Evolutionary conservation across 1,140 invertebrate genomes (phyloP), one percentile per base, ranked within the genome.

Genomic region (Aricia agestis): DNA sequence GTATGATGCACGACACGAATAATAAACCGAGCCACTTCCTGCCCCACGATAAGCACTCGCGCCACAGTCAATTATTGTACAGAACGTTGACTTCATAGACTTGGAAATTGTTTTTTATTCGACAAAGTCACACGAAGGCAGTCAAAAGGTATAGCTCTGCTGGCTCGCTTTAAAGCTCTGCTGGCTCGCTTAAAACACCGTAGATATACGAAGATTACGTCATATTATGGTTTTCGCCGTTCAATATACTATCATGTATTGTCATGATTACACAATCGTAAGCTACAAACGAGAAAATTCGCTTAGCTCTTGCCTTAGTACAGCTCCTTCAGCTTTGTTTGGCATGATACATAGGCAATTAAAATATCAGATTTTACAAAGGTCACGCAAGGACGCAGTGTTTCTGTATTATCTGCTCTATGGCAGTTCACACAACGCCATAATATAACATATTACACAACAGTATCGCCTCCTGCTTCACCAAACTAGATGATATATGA

Each of bases 21-120:
- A 91, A 89, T 87, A 91, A 91, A 91, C 84, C 83, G 78, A 85
- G 84, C 84, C 85, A 91, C 89, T 91, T 91, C 89, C 89, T 91
- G 89, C 82, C 85, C 73, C 85, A 90, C 73, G 87, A 90, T 90
- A 88, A 88, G 85, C 45, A 13, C 45, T 52, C 45, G 45, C 45
- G 11, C 45, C 45, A 52, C 45, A 52, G 7, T 13, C 36, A 36
- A 6, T 36, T 36, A 36, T 36, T 36, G 36, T 36, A 9, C 36
- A 52, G 10, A 52, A 52, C 45, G 45, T 52, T 52, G 36, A 36
- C 36, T 36, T 36, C 9, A 52, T 13, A 52, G 0, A 52, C 45
- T 52, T 52, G 7, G 10, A 52, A 42, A 9, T 42, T 42, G 41
- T 36, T 36, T 36, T 36, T 36, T 36, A 5, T 25, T 25, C 25